Conservation (phyloP, 2,888 invertebrate genomes). For the Diarsia brunnea region DNA sequence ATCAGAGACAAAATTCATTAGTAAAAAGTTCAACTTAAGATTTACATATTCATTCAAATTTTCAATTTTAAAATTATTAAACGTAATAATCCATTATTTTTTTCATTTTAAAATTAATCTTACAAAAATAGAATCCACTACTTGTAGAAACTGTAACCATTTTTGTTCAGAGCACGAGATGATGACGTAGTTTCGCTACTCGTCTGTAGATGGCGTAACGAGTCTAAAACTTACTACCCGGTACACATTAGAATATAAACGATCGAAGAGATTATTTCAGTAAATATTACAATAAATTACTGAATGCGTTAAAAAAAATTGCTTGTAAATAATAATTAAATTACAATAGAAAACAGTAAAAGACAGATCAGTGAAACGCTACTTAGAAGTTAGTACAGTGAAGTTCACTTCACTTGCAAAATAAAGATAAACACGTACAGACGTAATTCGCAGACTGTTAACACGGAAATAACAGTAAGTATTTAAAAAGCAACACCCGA, state of each 20-base stretch:
- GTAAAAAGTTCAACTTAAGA: not conserved
- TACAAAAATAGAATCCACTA: not conserved
- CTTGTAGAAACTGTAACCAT: no score
- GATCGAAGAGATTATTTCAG: not conserved
- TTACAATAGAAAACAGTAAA: not conserved
- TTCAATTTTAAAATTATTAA: not conserved
- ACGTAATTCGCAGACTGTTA: slow-evolving; percentile 36
- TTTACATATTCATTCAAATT: not conserved
- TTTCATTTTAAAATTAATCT: no score
- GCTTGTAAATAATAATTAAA: not conserved
- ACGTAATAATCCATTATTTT: no score
- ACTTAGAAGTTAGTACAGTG: no score
- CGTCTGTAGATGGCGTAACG: slow-evolving; percentile 73
- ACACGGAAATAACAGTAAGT: slow-evolving; percentile 51
- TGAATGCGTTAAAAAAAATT: not conserved
- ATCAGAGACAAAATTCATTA: accelerated
- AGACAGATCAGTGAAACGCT: not conserved
- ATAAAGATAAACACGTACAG: not conserved
- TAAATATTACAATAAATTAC: not conserved
- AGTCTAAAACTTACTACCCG: not conserved
- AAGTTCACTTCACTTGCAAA: not conserved
- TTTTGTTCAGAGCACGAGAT: not conserved
- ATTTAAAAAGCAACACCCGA: slow-evolving; percentile 14
- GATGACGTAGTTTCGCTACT: slow-evolving; percentile 53
- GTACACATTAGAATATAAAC: not conserved